Base-by-base conservation (phyloP, 2,888 invertebrate genomes). In the Iphiclides podalirius region DNA sequence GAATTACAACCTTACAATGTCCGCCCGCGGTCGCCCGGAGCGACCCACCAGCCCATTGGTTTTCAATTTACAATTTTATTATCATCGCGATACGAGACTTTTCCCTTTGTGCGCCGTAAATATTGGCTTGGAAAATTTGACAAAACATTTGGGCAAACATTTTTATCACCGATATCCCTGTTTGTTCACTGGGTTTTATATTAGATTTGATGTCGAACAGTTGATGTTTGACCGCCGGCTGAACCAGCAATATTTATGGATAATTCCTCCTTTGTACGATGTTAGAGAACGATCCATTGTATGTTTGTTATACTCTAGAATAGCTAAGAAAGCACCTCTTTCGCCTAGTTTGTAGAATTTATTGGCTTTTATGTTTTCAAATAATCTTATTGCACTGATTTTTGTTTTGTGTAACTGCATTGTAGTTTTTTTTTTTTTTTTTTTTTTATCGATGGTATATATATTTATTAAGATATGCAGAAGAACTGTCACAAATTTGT, bases 91-190 rank as follows among this genome's bases (percentile, higher is more conserved):
- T 37, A 57, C 23, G 55, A 47, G 44, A 46, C 37, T 16, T 53
- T 55, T 56, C 53, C 43, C 52, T 43, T 50, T 55, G 46, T 34
- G 13, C 35, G 14, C 38, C 20, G 26, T 26, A 39, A 35, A 48
- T 48, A 42, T 38, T 33, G 31, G 37, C 31, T 17, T 14, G 45
- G 46, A 55, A 56, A 54, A 55, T 59, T 63, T 63, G 59, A 52
- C 58, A 59, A 59, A 62, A 63, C 60, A 62, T 63, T 63, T 59
- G 58, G 50, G 47, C 58, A 61, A 61, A 61, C 53, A 65, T 62
- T 63, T 63, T 62, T 62, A 62, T 60, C 57, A 54, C 52, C 43
- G 52, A 41, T 61, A 61, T 58, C 59, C 50, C 35, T 61, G 61
- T 61, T 61, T 58, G 59, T 48, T 55, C 58, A 53, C 56, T 52